Evolutionary conservation across 2,888 invertebrate species (phyloP), one percentile per base, ranked within the genome.

Genomic region (Eristalis intricaria): DNA sequence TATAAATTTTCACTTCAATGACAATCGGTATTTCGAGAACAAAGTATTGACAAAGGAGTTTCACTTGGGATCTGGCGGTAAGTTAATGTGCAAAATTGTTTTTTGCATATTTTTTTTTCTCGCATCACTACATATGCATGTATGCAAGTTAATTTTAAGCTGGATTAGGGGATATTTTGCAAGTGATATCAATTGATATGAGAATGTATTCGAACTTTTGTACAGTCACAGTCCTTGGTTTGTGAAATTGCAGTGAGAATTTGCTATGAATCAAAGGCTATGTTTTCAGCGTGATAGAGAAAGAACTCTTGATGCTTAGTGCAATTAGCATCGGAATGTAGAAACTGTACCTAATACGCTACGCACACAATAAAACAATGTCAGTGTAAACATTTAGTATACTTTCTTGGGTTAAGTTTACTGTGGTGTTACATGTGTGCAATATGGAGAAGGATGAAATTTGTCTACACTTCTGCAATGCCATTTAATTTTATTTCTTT

Each of bases 1-100:
- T 91, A 96, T 97, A 90, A 95, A 95, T 91, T 96, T 97, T 91
- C 94, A 95, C 90, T 97, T 97, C 91, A 96, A 96, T 89, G 95
- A 95, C 89, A 97, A 97, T 93, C 96, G 96, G 29, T 97, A 95
- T 92, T 97, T 98, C 93, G 96, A 96, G 90, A 97, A 97, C 92
- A 94, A 95, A 83, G 94, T 96, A 71, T 94, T 97, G 84, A 95
- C 96, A 78, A 97, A 97, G 94, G 97, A 97, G 93, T 97, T 96
- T 88, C 91, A 92, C 84, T 91, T 93, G 84, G 92, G 92, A 83
- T 91, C 92, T 61, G 91, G 91, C 82, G 91, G 92, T 92, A 90
- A 91, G 91, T 79, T 26, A 13, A 60, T 19, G 1, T 50, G 50
- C 15, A 63, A 29, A 19, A n/a, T 74, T 60, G 26, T 60, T 23